Evolutionary conservation across 2,797 vertebrate species (phyloP), one percentile per base, ranked within the genome.

Genomic region (Anguilla anguilla): DNA sequence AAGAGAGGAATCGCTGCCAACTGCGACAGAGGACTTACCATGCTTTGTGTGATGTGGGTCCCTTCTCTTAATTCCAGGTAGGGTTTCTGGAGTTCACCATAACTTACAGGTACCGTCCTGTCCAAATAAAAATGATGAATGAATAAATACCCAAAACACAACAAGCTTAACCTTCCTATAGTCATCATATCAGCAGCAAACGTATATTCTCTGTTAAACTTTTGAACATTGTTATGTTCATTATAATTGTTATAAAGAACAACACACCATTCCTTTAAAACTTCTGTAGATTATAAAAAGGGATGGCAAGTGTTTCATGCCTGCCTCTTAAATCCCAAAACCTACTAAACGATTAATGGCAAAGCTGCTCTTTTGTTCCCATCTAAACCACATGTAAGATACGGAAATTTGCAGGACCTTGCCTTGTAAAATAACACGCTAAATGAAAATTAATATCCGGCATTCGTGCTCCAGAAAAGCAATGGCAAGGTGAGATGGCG

Each of bases 51-150:
- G 93, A 95, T 93, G 93, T 95, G 91, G 94, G 94, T 92, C 91
- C 91, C 92, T 95, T 91, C 93, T 95, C 94, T 96, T 94, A 96
- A 91, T 95, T 96, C 93, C 94, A 94, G 94, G 91, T 93, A 94
- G 92, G 92, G 94, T 90, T 93, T 93, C 93, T 94, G 93, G 94
- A 94, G 91, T 94, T 93, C 92, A 94, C 94, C 96, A 97, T 96
- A 92, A 95, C 95, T 93, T 94, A 94, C 94, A 95, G 94, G 94
- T 93, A 92, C 95, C 94, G 93, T 93, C 95, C 96, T 97, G 94
- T 92, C 91, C 84, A 46, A 6, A 43, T 88, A 92, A 93, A 93
- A 25, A 85, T 81, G 3, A 84, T 11, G 15, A 84, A 57, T 13
- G 2, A 31, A 17, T 39, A 72, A 43, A 55, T 11, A 1, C 7